A percentile compares a stretch with the other conserved stretches of the same genome.
Conservation (phyloP, 2,113 vertebrate species). For the Zosterops borbonicus region DNA sequence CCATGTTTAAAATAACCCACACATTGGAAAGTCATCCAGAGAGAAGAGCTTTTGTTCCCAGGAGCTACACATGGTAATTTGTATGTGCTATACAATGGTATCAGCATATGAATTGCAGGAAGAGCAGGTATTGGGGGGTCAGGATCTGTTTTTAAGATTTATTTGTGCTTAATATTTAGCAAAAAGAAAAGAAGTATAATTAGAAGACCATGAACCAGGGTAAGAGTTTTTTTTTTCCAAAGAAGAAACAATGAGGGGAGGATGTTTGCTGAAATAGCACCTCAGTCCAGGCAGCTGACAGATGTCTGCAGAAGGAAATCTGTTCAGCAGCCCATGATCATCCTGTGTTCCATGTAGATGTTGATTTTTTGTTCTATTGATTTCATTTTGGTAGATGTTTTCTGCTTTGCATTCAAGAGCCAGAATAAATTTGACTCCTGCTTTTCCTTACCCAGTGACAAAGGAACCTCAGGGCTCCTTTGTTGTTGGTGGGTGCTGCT, state of each 20-base stretch:
- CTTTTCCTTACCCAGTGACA: not conserved
- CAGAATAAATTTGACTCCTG: not conserved
- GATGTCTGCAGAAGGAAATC: conserved; percentile 38
- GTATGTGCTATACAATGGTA: not conserved
- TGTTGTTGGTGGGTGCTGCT: not conserved
- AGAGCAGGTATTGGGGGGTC: not conserved
- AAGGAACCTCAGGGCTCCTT: not conserved
- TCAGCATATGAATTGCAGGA: conserved; percentile 44
- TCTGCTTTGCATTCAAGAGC: not conserved
- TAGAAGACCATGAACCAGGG: conserved; percentile 10
- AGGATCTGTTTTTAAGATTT: conserved; percentile 26
- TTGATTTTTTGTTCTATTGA: not conserved
- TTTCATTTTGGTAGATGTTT: not conserved
- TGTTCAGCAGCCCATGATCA: not conserved
- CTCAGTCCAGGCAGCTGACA: not conserved
- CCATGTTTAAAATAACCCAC: not conserved
- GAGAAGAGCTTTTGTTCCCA: conserved; percentile 27
- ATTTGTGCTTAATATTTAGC: not conserved
- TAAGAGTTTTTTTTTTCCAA: not conserved
- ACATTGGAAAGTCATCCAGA: not conserved
- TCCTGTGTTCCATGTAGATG: not conserved
- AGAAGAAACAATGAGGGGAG: conserved; percentile 39
- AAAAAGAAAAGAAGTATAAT: conserved; percentile 26
- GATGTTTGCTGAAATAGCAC: conserved; percentile 20
- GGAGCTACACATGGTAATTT: not conserved